Percentiles rank a stretch among this genome's conserved stretches.
phyloP scores from a whole-genome alignment of 2,113 vertebrate genomes.

The Haplochromis vanheusdeni region DNA sequence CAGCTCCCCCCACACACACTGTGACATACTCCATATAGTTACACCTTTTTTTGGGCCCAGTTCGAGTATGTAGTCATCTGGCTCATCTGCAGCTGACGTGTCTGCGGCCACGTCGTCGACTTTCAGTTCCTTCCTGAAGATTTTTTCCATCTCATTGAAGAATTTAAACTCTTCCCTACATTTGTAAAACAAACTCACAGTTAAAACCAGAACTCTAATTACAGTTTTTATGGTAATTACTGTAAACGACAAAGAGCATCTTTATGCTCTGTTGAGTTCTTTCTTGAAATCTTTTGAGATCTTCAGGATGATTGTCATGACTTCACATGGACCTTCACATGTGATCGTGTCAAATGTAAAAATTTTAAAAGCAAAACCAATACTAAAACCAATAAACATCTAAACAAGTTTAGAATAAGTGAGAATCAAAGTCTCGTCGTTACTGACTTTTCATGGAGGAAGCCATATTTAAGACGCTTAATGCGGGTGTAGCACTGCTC shows the following conservation, averaged over 20 bases:
- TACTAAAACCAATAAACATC: not conserved
- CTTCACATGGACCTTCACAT: not conserved
- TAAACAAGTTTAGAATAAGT: not conserved
- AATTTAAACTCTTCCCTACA: constrained; percentile 65
- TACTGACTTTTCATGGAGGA: constrained; percentile 65
- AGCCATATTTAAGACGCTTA: constrained; percentile 67
- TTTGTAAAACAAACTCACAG: not conserved
- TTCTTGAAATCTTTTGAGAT: not conserved
- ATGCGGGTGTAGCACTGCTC: constrained; percentile 72
- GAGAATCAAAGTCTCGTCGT: not conserved
- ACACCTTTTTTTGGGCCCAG: constrained; percentile 37
- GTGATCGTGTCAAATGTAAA: not conserved
- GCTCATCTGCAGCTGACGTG: not conserved
- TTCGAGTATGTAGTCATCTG: constrained; percentile 10
- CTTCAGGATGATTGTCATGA: not conserved
- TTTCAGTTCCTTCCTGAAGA: constrained; percentile 47
- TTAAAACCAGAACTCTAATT: not conserved
- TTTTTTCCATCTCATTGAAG: constrained; percentile 61
- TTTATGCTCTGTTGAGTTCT: not conserved
- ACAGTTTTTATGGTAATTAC: not conserved
- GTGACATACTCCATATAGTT: not conserved
- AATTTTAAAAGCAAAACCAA: fast-evolving
- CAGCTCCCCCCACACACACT: not conserved
- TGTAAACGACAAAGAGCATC: not conserved
- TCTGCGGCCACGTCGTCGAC: not conserved